Evolutionary conservation across 2,797 vertebrate species (phyloP).

Genomic region (Anniella stebbinsi): DNA sequence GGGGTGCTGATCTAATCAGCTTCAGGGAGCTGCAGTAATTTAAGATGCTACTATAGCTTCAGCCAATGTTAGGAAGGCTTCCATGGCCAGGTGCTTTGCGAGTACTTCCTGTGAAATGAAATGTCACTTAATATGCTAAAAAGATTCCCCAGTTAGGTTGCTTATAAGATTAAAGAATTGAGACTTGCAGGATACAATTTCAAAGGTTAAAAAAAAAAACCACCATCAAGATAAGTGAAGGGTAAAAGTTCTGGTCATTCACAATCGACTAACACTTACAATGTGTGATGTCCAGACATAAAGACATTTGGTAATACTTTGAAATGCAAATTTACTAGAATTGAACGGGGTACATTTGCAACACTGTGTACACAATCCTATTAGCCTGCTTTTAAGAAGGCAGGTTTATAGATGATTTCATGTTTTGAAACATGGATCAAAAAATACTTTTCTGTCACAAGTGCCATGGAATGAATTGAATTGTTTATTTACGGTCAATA

Average conservation of each 20-base stretch:
- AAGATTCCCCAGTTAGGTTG: neutral
- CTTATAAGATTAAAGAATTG: neutral
- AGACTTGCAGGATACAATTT: neutral
- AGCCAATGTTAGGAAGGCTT: neutral
- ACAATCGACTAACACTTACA: rapidly evolving
- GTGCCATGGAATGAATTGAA: neutral
- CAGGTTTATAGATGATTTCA: neutral
- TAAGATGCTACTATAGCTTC: neutral
- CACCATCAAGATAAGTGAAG: neutral
- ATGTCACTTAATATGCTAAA: neutral
- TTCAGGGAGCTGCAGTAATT: neutral
- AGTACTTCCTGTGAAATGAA: neutral
- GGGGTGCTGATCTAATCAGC: neutral
- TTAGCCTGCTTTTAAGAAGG: neutral
- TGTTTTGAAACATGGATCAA: neutral
- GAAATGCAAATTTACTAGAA: neutral
- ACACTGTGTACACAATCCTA: neutral
- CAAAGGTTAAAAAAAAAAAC: neutral
- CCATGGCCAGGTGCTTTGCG: neutral
- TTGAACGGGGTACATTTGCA: neutral
- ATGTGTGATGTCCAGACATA: neutral
- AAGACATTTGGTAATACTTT: neutral
- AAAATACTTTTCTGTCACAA: neutral
- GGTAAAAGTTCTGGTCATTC: neutral
- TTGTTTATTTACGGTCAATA: too few species aligned